These are phyloP conservation scores for Pyrgus malvae DNA, from an alignment of 2,888 invertebrate species.

Conservation along the genomic window DNA sequence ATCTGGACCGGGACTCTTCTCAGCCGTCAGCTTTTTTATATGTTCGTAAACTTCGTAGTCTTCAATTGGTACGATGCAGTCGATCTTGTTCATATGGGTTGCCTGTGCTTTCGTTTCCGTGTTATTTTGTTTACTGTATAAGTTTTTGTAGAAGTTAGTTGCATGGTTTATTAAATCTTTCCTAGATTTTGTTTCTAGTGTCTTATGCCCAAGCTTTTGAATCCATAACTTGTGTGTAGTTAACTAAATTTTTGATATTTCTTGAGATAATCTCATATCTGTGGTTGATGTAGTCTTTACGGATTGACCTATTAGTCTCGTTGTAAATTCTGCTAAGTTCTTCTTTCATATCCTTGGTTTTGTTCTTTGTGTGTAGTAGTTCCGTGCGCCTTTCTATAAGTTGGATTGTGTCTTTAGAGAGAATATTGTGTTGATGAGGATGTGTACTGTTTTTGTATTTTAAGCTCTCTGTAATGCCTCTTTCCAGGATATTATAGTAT, in stretches of 20 bases:
- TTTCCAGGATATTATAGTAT: neutral
- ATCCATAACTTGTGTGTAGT: constrained; percentile 22
- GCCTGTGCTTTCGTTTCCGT: too few species aligned
- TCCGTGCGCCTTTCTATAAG: constrained; percentile 15
- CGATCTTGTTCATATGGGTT: too few species aligned
- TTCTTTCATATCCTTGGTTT: constrained; percentile 23
- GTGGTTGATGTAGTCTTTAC: constrained; percentile 23
- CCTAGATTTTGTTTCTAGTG: neutral
- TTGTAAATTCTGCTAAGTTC: constrained; percentile 23
- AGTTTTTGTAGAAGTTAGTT: constrained; percentile 16
- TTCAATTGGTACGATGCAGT: neutral
- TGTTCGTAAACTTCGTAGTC: too few species aligned
- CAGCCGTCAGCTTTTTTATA: too few species aligned
- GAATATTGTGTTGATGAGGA: neutral
- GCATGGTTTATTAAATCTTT: neutral
- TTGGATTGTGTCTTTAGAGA: neutral
- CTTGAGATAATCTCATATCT: constrained; percentile 23
- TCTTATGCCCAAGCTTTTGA: constrained; percentile 13
- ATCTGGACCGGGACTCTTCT: constrained; percentile 18
- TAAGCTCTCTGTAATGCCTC: neutral
- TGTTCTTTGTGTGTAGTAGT: constrained; percentile 18
- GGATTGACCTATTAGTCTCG: constrained; percentile 17
- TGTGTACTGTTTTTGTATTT: neutral
- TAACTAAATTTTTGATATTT: constrained; percentile 29
- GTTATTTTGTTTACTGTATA: neutral